Percentiles rank a stretch among this genome's conserved stretches.
Conservation (phyloP, 2,888 invertebrate genomes). For the Caprella mutica region DNA sequence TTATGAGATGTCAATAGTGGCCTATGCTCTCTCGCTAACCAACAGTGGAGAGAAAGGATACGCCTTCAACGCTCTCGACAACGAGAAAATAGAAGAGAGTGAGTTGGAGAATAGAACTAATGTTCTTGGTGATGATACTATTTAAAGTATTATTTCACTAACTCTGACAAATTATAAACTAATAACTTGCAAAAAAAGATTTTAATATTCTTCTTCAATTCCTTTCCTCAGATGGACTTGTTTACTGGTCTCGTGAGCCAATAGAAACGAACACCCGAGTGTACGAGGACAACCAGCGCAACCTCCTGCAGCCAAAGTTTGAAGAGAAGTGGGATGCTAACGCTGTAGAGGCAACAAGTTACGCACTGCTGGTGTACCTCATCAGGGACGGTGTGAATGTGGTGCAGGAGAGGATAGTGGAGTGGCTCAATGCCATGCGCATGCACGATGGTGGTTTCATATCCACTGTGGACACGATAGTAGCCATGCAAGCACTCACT, state of each 20-base stretch:
- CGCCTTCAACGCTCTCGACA: conserved; percentile 39
- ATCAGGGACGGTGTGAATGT: conserved; percentile 41
- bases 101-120: no score
- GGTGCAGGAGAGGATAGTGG: conserved; percentile 41
- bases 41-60: conserved; percentile 41
- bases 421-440: conserved; percentile 43
- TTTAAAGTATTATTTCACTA: no score
- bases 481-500: conserved; percentile 38
- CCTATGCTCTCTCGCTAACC: conserved; percentile 44
- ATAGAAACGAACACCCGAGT: conserved; percentile 34
- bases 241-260: conserved; percentile 42
- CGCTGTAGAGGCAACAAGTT: conserved; percentile 47
- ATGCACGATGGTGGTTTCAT: conserved; percentile 42
- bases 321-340: conserved; percentile 42
- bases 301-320: conserved; percentile 34
- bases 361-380: conserved; percentile 46
- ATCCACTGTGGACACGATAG: conserved; percentile 40
- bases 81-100: conserved; percentile 38
- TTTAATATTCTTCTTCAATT: neutral
- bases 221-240: conserved; percentile 42
- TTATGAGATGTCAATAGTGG: conserved; percentile 45
- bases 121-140: no score
- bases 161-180: no score
- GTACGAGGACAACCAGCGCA: conserved; percentile 34
- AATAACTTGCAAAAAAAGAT: neutral